Base-by-base conservation (phyloP, 2,888 invertebrate species). In the Dryobotodes eremita region DNA sequence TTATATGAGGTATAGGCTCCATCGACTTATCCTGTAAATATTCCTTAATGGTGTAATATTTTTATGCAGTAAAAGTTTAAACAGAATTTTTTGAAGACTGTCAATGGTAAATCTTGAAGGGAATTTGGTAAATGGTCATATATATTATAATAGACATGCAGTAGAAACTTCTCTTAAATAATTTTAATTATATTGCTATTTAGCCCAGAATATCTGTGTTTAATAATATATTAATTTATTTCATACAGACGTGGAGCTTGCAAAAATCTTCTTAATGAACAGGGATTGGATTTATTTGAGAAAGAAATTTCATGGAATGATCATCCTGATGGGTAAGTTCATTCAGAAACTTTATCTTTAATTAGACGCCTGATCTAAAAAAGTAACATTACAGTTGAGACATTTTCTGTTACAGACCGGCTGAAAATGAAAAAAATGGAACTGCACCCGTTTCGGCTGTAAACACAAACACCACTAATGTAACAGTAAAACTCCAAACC, bases 241-340 rank as follows among this genome's bases (percentile, higher is more conserved):
- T 77, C 42, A 5, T 46, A 77, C 76, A 80, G 82, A 53, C 69
- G 65, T 17, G 6, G 61, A n/a, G 17, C 64, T 71, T 80, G 82
- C 20, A 23, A 46, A 0, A 13, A 31, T n/a, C 31, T 80, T 5
- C 80, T 91, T 3, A 71, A 68, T 7, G 81, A 84, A 76, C 80
- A 80, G 69, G 93, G 92, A 1, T 91, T 88, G 31, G 82, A 90
- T 31, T 79, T 91, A 13, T 20, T 90, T 0, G 83, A 90, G 74
- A 85, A 83, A 69, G 68, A 81, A 2, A 91, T 94, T 71, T 93
- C 93, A 2, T 94, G 94, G 93, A 68, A 62, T 13, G 71, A 88
- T 36, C 91, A 92, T 82, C 91, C 91, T 8, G 90, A 90, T 74
- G 92, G 92, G 92, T 92, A 89, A 88, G 79, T 72, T 55, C 5